Conservation (phyloP, 2,888 invertebrate species). For the Eustalomyia histrio region DNA sequence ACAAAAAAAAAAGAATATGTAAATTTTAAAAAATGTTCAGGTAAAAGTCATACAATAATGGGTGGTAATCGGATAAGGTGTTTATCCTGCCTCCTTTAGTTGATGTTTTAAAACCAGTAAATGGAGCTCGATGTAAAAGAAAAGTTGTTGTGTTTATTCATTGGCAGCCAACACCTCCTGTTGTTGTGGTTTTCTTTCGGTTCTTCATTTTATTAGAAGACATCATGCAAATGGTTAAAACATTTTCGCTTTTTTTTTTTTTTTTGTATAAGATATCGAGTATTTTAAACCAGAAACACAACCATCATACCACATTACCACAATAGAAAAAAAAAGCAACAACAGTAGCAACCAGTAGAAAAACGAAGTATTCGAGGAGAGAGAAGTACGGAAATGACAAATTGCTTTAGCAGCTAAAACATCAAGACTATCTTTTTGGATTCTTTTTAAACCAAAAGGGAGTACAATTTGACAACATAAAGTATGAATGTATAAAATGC, state of each 20-base stretch:
- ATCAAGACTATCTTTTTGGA: constrained; percentile 18
- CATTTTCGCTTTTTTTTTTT: no score
- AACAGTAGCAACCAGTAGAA: not conserved
- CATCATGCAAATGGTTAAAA: constrained; percentile 27
- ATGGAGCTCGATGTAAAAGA: constrained; percentile 25
- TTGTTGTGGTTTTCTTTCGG: constrained; percentile 17
- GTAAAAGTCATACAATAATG: constrained; percentile 11
- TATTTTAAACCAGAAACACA: constrained; percentile 4
- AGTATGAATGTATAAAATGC: not conserved
- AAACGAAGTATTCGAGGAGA: not conserved
- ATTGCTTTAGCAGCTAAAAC: constrained; percentile 39
- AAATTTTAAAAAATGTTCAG: constrained; percentile 21
- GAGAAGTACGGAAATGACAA: constrained; percentile 37
- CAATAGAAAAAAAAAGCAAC: not conserved
- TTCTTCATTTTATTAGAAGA: constrained; percentile 28
- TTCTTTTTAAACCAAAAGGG: constrained; percentile 16
- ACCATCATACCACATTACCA: not conserved
- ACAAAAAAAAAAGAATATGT: constrained; percentile 21
- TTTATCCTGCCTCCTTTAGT: not conserved
- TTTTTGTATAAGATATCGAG: constrained; percentile 2
- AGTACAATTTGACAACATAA: not conserved
- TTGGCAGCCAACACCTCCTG: constrained; percentile 16
- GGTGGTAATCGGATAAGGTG: constrained; percentile 7
- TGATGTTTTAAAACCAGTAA: constrained; percentile 17
- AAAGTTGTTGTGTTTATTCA: constrained; percentile 23